These are phyloP conservation scores for Atractosteus spatula DNA, from an alignment of 2,113 vertebrate species.

Conservation along the genomic window DNA sequence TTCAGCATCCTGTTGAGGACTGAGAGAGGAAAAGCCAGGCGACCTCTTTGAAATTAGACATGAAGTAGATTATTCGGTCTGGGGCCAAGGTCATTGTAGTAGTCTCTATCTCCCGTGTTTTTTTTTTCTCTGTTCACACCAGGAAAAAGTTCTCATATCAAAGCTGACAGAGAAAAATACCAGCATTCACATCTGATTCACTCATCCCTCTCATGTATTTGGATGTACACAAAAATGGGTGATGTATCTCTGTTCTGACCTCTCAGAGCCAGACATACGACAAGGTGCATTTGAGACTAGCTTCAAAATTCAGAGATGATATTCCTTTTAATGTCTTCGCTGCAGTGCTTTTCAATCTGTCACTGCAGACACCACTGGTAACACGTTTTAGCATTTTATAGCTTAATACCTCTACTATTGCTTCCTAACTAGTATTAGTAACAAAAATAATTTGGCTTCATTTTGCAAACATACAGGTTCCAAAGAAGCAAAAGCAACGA, in stretches of 20 bases:
- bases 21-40: slow-evolving; percentile 37
- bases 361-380: too few species aligned
- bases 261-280: not conserved
- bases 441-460: too few species aligned
- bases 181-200: not conserved
- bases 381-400: too few species aligned
- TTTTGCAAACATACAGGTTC: too few species aligned
- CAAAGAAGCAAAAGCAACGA: too few species aligned
- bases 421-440: too few species aligned
- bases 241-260: not conserved
- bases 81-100: not conserved
- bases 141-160: not conserved
- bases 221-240: not conserved
- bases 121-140: not conserved
- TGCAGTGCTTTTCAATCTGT: too few species aligned
- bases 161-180: not conserved
- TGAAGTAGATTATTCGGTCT: not conserved
- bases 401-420: too few species aligned
- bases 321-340: too few species aligned
- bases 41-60: not conserved
- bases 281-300: too few species aligned
- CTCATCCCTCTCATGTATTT: not conserved
- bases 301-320: too few species aligned
- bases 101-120: not conserved
- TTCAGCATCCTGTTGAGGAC: too few species aligned